Conservation (phyloP, 1,140 invertebrate genomes). For the Drosophila obscura region DNA sequence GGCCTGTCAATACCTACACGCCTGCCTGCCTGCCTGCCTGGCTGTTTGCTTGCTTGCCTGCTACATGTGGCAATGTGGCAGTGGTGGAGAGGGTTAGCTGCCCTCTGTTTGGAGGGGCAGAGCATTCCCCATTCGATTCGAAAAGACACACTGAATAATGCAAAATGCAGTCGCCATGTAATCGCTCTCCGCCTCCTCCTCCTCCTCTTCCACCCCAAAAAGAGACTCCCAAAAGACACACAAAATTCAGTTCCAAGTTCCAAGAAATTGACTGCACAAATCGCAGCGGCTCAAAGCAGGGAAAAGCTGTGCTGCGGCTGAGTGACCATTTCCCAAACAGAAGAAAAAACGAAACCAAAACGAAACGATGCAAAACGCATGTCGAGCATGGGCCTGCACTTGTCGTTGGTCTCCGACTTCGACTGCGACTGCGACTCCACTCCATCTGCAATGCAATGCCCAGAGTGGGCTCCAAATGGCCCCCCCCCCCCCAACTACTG, state of each 20-base stretch:
- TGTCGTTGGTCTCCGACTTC: slow-evolving; percentile 31
- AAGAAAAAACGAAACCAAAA: slow-evolving; percentile 24
- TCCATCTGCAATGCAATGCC: background rate
- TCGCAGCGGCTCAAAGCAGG: slow-evolving; percentile 24
- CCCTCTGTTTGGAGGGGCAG: slow-evolving; percentile 3
- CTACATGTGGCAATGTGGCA: slow-evolving; percentile 46
- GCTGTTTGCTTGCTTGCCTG: slow-evolving; percentile 71
- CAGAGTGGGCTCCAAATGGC: background rate
- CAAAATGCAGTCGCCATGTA: slow-evolving; percentile 48
- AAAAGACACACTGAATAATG: background rate
- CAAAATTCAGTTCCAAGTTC: slow-evolving; percentile 78
- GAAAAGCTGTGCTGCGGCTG: slow-evolving; percentile 6
- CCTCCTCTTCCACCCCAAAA: no score
- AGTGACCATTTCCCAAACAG: slow-evolving; percentile 37
- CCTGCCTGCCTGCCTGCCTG: slow-evolving; percentile 45
- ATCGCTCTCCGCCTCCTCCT: slow-evolving; percentile 21
- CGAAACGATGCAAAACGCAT: slow-evolving; percentile 77
- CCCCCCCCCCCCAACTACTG: slow-evolving; percentile 62
- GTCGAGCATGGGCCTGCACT: slow-evolving; percentile 70
- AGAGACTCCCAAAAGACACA: slow-evolving; percentile 55
- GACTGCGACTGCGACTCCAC: background rate
- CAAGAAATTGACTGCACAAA: slow-evolving; percentile 76
- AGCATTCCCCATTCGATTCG: slow-evolving; percentile 24
- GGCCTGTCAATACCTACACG: slow-evolving; percentile 77
- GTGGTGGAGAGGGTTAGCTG: slow-evolving; percentile 10